Base-by-base conservation (phyloP, 2,888 invertebrate species). In the Nephrocerus scutellatus region DNA sequence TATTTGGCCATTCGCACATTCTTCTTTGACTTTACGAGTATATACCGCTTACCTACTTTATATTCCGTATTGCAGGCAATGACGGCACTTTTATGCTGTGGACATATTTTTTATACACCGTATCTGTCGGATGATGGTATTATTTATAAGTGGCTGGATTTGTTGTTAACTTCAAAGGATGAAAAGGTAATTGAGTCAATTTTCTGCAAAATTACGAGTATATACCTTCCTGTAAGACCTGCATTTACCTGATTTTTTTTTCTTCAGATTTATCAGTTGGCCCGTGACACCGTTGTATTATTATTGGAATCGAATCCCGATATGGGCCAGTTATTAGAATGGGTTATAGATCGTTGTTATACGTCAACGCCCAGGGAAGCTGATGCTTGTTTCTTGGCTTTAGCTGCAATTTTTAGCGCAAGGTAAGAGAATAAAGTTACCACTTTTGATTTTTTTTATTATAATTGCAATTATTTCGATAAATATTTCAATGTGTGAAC, bases 281-380 rank as follows among this genome's bases (percentile, higher is more conserved):
- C 88, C 0, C 83, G 92, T 29, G 93, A 96, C 68, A 95, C 95
- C 0, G 86, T 96, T 18, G 88, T 96, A 3, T 72, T 95, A 30
- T 72, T 98, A 30, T 71, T 98, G 49, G 96, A 98, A 68, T 89
- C 90, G 58, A 99, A 95, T 71, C 87, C 92, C 0, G 93, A 93
- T 63, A 84, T 87, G 50, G 87, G 89, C 0, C 79, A 86, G 5
- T 71, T 98, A 35, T 72, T 98, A 29, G 98, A 98, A 70, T 98
- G 97, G 97, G 86, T 93, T 2, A 92, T 98, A 32, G 93, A 96
- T 72, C 82, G 92, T 40, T 98, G 98, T 68, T 99, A 92, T 68
- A 97, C 93, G 0, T 92, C 92, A 6, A 70, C 82, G 6, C 82
- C 85, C 3, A 80, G 86, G 48, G 90, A 96, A 24, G 93, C 96